Evolutionary conservation across 2,797 vertebrate species (phyloP).

Genomic region (Peromyscus melanophrys): DNA sequence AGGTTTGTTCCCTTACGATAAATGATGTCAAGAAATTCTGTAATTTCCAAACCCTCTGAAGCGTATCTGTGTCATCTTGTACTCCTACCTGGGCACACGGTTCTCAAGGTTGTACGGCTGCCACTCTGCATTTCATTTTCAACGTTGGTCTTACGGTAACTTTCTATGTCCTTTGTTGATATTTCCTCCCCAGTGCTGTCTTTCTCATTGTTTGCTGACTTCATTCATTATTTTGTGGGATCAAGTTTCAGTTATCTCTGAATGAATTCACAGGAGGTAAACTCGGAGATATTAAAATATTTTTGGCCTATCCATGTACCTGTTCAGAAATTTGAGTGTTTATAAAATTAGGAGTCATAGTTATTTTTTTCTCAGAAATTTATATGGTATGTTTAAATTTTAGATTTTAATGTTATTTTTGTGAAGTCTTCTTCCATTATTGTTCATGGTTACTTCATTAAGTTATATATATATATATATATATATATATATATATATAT

Average conservation of each 20-base stretch:
- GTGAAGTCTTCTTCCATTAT: background rate
- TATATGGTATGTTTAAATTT: background rate
- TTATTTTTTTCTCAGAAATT: background rate
- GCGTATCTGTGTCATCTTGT: background rate
- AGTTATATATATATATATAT: background rate
- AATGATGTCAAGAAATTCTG: background rate
- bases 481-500: too few relatives aligned
- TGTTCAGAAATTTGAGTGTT: background rate
- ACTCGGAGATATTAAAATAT: background rate
- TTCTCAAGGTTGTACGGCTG: background rate
- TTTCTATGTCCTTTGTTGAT: background rate
- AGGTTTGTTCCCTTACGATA: background rate
- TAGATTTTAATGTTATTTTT: background rate
- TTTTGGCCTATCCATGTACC: background rate
- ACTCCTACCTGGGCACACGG: background rate
- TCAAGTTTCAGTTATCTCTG: background rate
- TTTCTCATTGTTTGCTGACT: background rate
- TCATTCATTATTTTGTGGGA: background rate
- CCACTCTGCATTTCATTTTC: background rate
- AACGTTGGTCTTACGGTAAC: background rate
- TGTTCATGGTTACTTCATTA: background rate
- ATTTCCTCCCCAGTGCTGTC: background rate
- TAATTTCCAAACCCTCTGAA: background rate
- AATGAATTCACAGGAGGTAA: background rate
- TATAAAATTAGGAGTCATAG: background rate